Percentiles rank a stretch among this genome's conserved stretches.
These are phyloP conservation scores for Lumbricus terrestris DNA, from an alignment of 2,888 invertebrate species.

Conservation along the genomic window DNA sequence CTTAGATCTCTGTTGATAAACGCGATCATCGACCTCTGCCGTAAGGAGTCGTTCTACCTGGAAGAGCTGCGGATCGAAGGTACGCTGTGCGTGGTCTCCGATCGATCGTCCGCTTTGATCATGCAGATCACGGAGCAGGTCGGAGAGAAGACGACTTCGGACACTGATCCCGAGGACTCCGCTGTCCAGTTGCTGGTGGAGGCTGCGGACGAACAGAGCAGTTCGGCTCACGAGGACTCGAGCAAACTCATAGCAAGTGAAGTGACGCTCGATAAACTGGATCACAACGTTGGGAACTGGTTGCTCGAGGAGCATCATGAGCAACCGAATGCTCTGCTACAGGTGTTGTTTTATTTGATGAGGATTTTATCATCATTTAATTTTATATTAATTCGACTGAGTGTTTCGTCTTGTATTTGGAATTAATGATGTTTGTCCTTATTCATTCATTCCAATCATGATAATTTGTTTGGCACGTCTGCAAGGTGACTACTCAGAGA, in stretches of 20 bases:
- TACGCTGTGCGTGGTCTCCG: slow-evolving; percentile 38
- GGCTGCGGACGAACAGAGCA: slow-evolving; percentile 12
- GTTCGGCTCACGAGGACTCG: neutral
- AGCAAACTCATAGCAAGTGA: neutral
- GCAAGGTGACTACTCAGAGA: too few species aligned
- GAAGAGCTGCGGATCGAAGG: slow-evolving; percentile 40
- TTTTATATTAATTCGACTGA: neutral
- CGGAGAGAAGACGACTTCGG: slow-evolving; percentile 10
- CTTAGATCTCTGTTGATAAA: slow-evolving; percentile 33
- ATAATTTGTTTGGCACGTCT: too few species aligned
- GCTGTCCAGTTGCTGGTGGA: neutral
- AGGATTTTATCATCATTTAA: neutral
- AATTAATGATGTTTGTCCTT: neutral
- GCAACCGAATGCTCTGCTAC: neutral
- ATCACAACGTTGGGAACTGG: slow-evolving; percentile 8
- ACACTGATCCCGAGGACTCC: slow-evolving; percentile 6
- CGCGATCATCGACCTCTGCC: slow-evolving; percentile 39
- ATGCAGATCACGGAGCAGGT: slow-evolving; percentile 40
- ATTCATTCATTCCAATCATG: too few species aligned
- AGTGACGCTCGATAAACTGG: slow-evolving; percentile 4
- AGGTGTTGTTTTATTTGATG: neutral
- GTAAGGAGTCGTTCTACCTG: slow-evolving; percentile 38
- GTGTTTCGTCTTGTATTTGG: neutral
- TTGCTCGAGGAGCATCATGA: neutral
- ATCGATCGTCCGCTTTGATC: slow-evolving; percentile 38